Percentiles rank a stretch among this genome's conserved stretches.
Conservation (phyloP, 2,113 vertebrate genomes). For the Trachemys scripta region DNA sequence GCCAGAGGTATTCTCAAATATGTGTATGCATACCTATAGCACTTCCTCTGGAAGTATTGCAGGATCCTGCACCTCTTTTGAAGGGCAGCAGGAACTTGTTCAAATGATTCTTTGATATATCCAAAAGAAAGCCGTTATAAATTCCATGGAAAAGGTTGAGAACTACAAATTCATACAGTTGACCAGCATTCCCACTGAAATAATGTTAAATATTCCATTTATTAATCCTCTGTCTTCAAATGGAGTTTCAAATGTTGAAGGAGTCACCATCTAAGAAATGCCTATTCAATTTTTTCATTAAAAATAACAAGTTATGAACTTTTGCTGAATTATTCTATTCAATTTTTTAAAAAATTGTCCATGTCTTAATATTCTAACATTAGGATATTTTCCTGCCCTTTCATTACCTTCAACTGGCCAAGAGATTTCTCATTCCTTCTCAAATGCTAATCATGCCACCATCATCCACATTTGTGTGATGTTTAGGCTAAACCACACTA, state of each 20-base stretch:
- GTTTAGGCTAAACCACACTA: background rate
- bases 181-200: conserved; percentile 26
- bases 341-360: background rate
- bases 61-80: conserved; percentile 33
- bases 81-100: conserved; percentile 40
- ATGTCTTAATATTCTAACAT: background rate
- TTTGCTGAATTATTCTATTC: background rate
- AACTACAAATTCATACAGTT: conserved; percentile 26
- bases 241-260: background rate
- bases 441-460: background rate
- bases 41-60: conserved; percentile 24
- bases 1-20: conserved; percentile 25
- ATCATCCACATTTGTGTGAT: background rate
- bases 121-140: conserved; percentile 36
- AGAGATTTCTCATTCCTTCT: background rate
- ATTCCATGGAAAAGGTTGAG: conserved; percentile 26
- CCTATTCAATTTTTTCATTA: background rate
- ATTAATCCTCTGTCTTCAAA: background rate
- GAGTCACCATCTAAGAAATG: background rate
- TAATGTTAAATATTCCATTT: conserved; percentile 10
- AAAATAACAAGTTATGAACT: background rate
- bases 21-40: conserved; percentile 49
- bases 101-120: conserved; percentile 42
- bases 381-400: background rate
- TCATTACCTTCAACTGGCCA: background rate